A percentile compares a stretch with the other conserved stretches of the same genome.
These are phyloP conservation scores for Sphaerodactylus townsendi DNA, from an alignment of 2,113 vertebrate genomes.

Conservation along the genomic window DNA sequence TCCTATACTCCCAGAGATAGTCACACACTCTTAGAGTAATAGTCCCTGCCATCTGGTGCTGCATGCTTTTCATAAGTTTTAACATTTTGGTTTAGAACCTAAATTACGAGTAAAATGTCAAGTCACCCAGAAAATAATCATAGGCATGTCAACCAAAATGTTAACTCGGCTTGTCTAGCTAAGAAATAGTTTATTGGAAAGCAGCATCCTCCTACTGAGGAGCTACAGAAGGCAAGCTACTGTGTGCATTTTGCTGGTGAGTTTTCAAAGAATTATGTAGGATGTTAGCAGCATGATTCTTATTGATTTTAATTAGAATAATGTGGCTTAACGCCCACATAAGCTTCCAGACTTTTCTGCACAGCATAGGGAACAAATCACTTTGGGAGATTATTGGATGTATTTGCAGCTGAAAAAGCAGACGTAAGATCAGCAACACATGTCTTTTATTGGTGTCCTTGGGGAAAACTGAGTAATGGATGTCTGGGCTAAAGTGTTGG, in stretches of 20 bases:
- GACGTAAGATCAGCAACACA: neutral
- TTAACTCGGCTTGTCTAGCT: constrained; percentile 56
- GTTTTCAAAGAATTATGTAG: neutral
- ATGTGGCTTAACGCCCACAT: accelerated
- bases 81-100: constrained; percentile 73
- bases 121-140: constrained; percentile 67
- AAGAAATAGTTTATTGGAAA: constrained; percentile 31
- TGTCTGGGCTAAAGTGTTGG: neutral
- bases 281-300: neutral
- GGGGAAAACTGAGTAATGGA: neutral
- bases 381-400: neutral
- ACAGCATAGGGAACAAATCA: neutral
- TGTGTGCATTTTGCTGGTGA: neutral
- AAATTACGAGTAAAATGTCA: constrained; percentile 72
- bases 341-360: neutral
- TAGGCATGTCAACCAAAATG: constrained; percentile 62
- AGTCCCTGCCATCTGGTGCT: constrained; percentile 62
- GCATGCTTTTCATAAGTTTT: constrained; percentile 64
- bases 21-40: constrained; percentile 45
- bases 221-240: neutral
- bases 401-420: neutral
- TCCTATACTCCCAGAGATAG: constrained; percentile 26
- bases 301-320: neutral
- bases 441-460: neutral
- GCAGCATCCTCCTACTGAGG: neutral